Base-by-base conservation (phyloP, 1,140 invertebrate species). In the Eupristina koningsbergeri region DNA sequence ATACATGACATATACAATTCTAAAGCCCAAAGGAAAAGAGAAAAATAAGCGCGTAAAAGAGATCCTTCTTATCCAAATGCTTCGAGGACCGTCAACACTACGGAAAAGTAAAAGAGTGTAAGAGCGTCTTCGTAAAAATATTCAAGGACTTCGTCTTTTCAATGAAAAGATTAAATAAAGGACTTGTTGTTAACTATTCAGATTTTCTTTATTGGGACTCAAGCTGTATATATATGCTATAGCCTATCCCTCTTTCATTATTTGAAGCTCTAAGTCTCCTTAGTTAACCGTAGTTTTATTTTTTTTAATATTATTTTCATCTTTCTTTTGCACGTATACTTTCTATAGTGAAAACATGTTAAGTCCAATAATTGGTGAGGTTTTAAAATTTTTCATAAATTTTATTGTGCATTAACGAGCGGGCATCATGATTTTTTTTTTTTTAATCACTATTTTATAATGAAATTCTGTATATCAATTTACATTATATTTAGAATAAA, bases 171-270 rank as follows among this genome's bases (percentile, higher is more conserved):
- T 74, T 83, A 79, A 83, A 83, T 79, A 83, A 83, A 61, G 58
- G 64, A 58, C 9, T 74, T 80, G 77, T 85, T 81, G 84, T 85
- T 81, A 79, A 79, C 78, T 64, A 73, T 85, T 81, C 79, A 74
- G 78, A 80, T 84, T 64, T 84, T 80, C 69, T 74, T 63, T 64
- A 53, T 69, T 45, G 78, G 76, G 9, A 77, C 29, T 34, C 22
- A 50, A 39, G 36, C 2, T 29, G 34, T n/a, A n/a, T n/a, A 31
- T 61, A 45, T n/a, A 77, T 61, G 17, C 22, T 61, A 39, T 6
- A 11, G 50, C 53, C 31, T 22, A 13, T 26, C 78, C 15, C 29
- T 64, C 41, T 67, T 80, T 58, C 41, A 41, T 71, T 22, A 71
- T 71, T 71, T 41, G 67, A 71, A 71, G 41, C 39, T 71, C 67